phyloP scores from a whole-genome alignment of 2,113 vertebrate genomes.

The Myiagra hebetior region DNA sequence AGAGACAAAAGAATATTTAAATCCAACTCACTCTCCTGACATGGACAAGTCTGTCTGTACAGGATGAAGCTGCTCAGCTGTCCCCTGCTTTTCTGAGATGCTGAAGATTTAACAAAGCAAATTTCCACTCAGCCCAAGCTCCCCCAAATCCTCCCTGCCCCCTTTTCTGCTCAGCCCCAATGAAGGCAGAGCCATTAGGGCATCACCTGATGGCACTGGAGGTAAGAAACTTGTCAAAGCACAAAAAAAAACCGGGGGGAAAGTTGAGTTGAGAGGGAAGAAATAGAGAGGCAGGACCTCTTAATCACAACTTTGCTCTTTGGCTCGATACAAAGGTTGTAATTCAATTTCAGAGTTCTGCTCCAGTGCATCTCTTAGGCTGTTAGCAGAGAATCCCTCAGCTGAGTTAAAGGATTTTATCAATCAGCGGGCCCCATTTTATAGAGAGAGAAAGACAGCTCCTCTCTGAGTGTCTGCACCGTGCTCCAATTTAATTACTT shows the following conservation, averaged over 20 bases:
- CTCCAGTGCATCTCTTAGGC: background rate
- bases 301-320: background rate
- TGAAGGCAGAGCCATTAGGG: background rate
- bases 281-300: background rate
- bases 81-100: background rate
- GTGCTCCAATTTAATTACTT: slow-evolving; percentile 35
- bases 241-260: too few species aligned
- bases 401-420: background rate
- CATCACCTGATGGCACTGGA: background rate
- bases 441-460: background rate
- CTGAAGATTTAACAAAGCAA: background rate
- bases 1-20: background rate
- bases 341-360: slow-evolving; percentile 43
- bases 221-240: background rate
- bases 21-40: background rate
- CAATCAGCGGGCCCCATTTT: background rate
- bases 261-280: background rate
- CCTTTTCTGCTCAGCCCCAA: background rate
- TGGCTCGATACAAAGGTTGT: slow-evolving; percentile 12
- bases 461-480: background rate
- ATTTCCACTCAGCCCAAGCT: background rate
- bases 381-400: background rate
- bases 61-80: background rate
- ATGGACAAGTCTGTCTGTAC: background rate
- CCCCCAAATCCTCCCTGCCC: too few species aligned